Evolutionary conservation across 1,140 invertebrate species (phyloP), one percentile per base, ranked within the genome.

Genomic region (Ptiloglossa arizonensis): DNA sequence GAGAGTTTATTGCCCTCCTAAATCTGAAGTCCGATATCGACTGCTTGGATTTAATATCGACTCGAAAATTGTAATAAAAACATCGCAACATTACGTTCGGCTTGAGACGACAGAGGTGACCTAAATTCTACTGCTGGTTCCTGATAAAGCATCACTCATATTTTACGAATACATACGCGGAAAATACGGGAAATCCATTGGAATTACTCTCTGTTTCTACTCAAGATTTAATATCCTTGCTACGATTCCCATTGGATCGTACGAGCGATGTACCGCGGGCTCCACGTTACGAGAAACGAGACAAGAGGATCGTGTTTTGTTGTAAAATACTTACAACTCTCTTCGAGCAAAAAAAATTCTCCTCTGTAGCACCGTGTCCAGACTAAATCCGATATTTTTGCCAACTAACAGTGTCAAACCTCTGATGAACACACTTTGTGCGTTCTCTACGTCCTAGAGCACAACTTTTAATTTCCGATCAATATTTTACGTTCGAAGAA

Each of bases 1-100:
- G 79, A 63, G 56, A 75, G 50, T 82, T 82, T 82, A 82, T 81
- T 68, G 71, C 57, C 71, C 41, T 71, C 35, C 54, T 76, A 82
- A 82, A 82, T 82, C 44, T 52, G 35, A 22, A 41, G 50, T 75
- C 35, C 46, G 71, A 32, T 62, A 69, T 19, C 50, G 50, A 44
- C 29, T 52, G 64, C 63, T 69, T 74, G 41, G 63, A 69, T 75
- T 74, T 81, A 82, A 78, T 76, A 76, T 64, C 57, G 27, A 41
- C 27, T 62, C 52, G 46, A 59, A 69, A 81, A 75, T 81, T 64
- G 69, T 66, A 62, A 29, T 59, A 59, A 70, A 44, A 44, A 11
- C 19, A 59, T 32, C 22, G 56, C 24, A n/a, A 27, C 22, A 5
- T 54, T 41, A 54, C 32, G 41, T 15, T 13, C 8, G n/a, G 32